These are phyloP conservation scores for Malurus splendens DNA, from an alignment of 2,797 vertebrate species.

Conservation along the genomic window DNA sequence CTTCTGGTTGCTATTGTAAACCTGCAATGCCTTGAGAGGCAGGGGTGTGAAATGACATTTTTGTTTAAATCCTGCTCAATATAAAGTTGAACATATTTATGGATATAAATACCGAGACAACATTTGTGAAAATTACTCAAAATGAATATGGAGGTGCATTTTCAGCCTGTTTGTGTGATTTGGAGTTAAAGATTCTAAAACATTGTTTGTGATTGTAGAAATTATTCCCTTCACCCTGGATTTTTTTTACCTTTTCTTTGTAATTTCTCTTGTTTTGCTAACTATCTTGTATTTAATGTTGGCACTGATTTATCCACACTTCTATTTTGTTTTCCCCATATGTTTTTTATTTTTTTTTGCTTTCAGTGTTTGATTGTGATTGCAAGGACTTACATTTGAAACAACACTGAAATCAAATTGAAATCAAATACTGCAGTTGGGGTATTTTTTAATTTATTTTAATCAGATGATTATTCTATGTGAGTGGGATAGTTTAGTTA, in stretches of 20 bases:
- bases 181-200: not conserved
- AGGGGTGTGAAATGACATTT: not conserved
- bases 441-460: not conserved
- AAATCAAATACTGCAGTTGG: not conserved
- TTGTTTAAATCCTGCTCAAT: not conserved
- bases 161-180: not conserved
- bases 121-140: not conserved
- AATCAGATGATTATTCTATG: not conserved
- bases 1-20: not conserved
- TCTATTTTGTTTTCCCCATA: not conserved
- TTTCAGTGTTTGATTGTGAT: not conserved
- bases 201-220: not conserved
- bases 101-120: not conserved
- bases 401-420: not conserved
- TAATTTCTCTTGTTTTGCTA: not conserved
- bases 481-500: not conserved
- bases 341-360: not conserved
- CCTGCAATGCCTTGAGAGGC: not conserved
- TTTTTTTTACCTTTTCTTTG: not conserved
- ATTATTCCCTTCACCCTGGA: not conserved
- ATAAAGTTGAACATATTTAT: not conserved
- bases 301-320: not conserved
- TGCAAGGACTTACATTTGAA: not conserved
- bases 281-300: not conserved
- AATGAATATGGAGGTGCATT: not conserved